Conservation (phyloP, 2,797 vertebrate genomes). For the Nannoperca obscura region DNA sequence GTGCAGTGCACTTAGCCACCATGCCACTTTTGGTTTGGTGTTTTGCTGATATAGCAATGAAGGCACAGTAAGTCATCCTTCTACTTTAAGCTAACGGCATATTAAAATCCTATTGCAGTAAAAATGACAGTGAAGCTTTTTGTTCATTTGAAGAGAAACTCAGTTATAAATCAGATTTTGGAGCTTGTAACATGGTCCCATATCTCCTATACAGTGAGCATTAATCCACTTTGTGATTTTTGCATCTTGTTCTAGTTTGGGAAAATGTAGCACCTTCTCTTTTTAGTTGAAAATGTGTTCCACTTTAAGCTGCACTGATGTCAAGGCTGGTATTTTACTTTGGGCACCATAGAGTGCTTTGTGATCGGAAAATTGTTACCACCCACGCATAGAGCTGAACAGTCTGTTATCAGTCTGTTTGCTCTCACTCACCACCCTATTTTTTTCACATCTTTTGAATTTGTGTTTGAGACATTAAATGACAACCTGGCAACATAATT, state of each 20-base stretch:
- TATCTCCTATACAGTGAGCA: background rate
- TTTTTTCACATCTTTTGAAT: conserved; percentile 41
- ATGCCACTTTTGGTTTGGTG: background rate
- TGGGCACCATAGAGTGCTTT: conserved; percentile 37
- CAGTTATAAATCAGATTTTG: background rate
- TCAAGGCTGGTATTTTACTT: conserved; percentile 43
- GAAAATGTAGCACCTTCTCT: background rate
- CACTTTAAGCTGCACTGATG: conserved; percentile 24
- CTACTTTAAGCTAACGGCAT: background rate
- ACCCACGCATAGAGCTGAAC: conserved; percentile 26
- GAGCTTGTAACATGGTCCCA: background rate
- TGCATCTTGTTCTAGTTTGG: background rate
- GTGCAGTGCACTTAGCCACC: no score
- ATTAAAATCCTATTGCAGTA: conserved; percentile 1
- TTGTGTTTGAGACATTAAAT: conserved; percentile 57
- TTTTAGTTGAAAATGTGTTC: conserved; percentile 21
- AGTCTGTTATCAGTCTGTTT: conserved; percentile 43
- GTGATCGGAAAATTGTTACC: conserved; percentile 51
- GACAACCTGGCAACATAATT: conserved; percentile 48
- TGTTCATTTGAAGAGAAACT: background rate
- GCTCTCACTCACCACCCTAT: conserved; percentile 4
- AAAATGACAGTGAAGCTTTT: conserved; percentile 2
- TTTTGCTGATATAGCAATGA: background rate
- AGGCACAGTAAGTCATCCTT: background rate
- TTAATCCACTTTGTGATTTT: background rate